These are phyloP conservation scores for Leptobrachium ailaonicum DNA, from an alignment of 2,113 vertebrate species.

Conservation along the genomic window DNA sequence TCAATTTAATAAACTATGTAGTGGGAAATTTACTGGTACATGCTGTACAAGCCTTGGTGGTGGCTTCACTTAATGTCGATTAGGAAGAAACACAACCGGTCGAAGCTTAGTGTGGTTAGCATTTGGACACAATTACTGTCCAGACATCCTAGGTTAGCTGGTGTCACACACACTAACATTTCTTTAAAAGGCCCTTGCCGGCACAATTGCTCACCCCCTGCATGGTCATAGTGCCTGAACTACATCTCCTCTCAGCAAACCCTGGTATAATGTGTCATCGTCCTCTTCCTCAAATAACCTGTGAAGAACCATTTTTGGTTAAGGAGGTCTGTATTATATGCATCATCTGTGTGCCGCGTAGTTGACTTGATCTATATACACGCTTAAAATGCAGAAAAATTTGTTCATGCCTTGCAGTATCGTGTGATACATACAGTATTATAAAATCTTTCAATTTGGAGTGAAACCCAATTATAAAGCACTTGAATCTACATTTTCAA, in stretches of 20 bases:
- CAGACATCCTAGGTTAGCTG: constrained; percentile 57
- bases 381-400: no score
- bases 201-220: constrained; percentile 81
- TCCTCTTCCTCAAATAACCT: constrained; percentile 90
- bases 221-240: constrained; percentile 82
- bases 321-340: constrained; percentile 39
- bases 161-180: constrained; percentile 65
- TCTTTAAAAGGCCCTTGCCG: constrained; percentile 49
- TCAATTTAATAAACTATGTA: no score
- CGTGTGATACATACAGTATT: no score
- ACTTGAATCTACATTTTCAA: no score
- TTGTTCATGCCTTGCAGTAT: no score
- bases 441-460: neutral
- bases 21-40: no score
- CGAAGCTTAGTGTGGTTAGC: constrained; percentile 60
- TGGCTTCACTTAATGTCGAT: no score
- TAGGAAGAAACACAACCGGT: constrained; percentile 6
- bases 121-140: constrained; percentile 40
- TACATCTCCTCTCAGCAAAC: constrained; percentile 82
- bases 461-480: no score
- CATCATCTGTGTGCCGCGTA: neutral
- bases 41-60: no score
- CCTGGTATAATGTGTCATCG: constrained; percentile 76
- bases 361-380: no score
- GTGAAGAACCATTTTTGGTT: constrained; percentile 70